These are phyloP conservation scores for Castor canadensis DNA, from an alignment of 2,113 vertebrate species.

Conservation along the genomic window DNA sequence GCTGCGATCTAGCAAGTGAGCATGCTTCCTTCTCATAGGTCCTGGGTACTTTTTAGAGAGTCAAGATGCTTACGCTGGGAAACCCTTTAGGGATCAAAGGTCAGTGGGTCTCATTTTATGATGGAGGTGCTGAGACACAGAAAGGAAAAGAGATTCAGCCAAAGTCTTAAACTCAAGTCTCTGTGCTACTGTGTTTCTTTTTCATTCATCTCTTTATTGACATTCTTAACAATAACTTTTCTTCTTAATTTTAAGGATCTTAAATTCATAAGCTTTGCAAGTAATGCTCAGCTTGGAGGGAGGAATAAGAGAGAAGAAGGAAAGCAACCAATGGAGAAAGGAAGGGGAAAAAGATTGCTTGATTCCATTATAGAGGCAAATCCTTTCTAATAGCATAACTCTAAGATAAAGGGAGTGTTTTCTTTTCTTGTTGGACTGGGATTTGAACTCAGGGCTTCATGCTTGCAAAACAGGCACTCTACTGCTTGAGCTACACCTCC, in stretches of 20 bases:
- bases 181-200: not conserved
- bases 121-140: not conserved
- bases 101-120: not conserved
- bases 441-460: no score
- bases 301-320: not conserved
- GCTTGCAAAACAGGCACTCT: no score
- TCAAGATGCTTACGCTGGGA: not conserved
- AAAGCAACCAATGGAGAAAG: not conserved
- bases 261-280: not conserved
- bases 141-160: not conserved
- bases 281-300: not conserved
- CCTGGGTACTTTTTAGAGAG: not conserved
- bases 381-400: not conserved
- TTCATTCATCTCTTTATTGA: not conserved
- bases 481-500: no score
- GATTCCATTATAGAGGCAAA: not conserved
- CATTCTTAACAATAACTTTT: not conserved
- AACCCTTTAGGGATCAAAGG: not conserved
- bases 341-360: not conserved
- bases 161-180: not conserved
- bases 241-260: not conserved
- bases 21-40: not conserved
- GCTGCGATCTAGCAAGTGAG: not conserved
- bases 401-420: not conserved
- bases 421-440: no score